A percentile compares a stretch with the other conserved stretches of the same genome.
These are phyloP conservation scores for Octopus sinensis DNA, from an alignment of 1,140 invertebrate species.

Conservation along the genomic window DNA sequence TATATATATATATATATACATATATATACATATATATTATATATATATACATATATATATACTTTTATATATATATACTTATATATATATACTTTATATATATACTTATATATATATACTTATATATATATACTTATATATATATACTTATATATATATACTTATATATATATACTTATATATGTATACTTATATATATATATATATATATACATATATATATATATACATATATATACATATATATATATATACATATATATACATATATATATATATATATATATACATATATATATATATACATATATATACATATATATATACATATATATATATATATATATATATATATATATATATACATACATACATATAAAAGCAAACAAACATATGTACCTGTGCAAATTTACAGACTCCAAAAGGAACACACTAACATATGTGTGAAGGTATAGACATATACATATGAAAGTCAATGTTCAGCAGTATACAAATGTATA, in stretches of 20 bases:
- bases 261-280: neutral
- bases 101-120: too few species aligned
- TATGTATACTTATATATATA: neutral
- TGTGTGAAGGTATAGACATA: neutral
- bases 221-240: neutral
- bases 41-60: too few species aligned
- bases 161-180: neutral
- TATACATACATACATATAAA: neutral
- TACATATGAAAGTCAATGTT: neutral
- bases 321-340: neutral
- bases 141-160: neutral
- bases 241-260: neutral
- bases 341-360: neutral
- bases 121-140: neutral
- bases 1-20: too few species aligned
- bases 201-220: neutral
- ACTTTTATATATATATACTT: too few species aligned
- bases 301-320: neutral
- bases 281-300: neutral
- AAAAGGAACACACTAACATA: neutral
- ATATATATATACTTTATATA: too few species aligned
- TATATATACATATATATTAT: too few species aligned
- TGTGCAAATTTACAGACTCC: neutral
- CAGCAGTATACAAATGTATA: neutral
- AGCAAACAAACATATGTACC: neutral